Evolutionary conservation across 2,888 invertebrate genomes (phyloP).

Genomic region (Syritta pipiens): DNA sequence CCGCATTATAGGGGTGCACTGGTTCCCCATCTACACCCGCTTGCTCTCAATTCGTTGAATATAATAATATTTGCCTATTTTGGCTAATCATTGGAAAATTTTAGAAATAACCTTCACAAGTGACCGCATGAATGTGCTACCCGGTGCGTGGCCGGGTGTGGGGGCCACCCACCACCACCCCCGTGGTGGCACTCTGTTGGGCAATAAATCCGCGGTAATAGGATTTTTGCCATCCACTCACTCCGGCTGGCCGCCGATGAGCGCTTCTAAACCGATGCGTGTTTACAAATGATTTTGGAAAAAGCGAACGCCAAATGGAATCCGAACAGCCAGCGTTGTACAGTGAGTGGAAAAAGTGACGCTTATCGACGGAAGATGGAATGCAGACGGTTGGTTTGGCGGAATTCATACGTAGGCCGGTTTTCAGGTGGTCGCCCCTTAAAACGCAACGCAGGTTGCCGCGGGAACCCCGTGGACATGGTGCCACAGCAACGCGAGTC

Average conservation of each 20-base stretch:
- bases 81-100: slow-evolving; percentile 71
- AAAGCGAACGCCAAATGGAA: slow-evolving; percentile 36
- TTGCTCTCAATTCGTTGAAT: slow-evolving; percentile 44
- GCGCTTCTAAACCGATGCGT: slow-evolving; percentile 45
- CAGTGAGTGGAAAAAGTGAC: slow-evolving; percentile 28
- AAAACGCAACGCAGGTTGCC: too few species aligned
- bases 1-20: too few species aligned
- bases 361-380: neutral
- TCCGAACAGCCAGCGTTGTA: slow-evolving; percentile 7
- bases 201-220: slow-evolving; percentile 69
- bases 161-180: neutral
- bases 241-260: slow-evolving; percentile 14
- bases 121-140: slow-evolving; percentile 61
- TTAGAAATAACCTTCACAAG: slow-evolving; percentile 69
- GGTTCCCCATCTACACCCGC: neutral
- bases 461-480: too few species aligned
- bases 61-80: slow-evolving; percentile 71
- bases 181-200: slow-evolving; percentile 36
- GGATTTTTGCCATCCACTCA: slow-evolving; percentile 64
- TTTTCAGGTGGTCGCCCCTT: too few species aligned
- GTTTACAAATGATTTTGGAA: slow-evolving; percentile 60
- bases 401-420: too few species aligned
- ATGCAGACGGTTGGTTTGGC: too few species aligned
- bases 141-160: slow-evolving; percentile 8
- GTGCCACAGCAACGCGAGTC: too few species aligned